Evolutionary conservation across 2,888 invertebrate genomes (phyloP).

Genomic region (Stenodema calcarata): DNA sequence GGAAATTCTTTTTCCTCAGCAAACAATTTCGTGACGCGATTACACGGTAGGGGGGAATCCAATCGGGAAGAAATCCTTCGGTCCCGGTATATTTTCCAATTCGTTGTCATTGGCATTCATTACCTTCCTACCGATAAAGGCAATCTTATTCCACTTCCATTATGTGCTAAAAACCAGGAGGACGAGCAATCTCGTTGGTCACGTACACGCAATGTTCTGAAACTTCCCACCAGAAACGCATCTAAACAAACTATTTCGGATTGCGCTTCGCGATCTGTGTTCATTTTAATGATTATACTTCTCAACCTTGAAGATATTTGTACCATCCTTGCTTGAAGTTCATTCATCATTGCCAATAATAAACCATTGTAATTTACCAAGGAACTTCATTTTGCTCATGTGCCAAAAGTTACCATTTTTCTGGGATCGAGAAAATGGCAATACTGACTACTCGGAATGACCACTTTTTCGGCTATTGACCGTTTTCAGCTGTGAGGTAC

Average conservation of each 20-base stretch:
- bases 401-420: no score
- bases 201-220: constrained; percentile 33
- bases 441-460: no score
- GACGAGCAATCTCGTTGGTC: constrained; percentile 35
- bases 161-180: constrained; percentile 27
- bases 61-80: constrained; percentile 28
- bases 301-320: not conserved
- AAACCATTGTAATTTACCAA: no score
- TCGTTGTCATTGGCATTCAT: constrained; percentile 48
- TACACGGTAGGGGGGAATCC: constrained; percentile 15
- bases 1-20: not conserved
- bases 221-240: not conserved
- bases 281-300: not conserved
- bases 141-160: constrained; percentile 43
- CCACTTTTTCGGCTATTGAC: no score
- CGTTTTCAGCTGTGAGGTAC: no score
- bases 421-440: no score
- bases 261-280: not conserved
- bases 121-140: constrained; percentile 46
- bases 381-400: no score
- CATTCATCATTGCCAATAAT: no score
- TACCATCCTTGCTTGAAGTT: not conserved
- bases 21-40: constrained; percentile 41
- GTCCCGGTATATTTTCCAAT: constrained; percentile 29
- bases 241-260: constrained; percentile 36